Conservation (phyloP, 2,113 vertebrate genomes). For the Colossoma macropomum region DNA sequence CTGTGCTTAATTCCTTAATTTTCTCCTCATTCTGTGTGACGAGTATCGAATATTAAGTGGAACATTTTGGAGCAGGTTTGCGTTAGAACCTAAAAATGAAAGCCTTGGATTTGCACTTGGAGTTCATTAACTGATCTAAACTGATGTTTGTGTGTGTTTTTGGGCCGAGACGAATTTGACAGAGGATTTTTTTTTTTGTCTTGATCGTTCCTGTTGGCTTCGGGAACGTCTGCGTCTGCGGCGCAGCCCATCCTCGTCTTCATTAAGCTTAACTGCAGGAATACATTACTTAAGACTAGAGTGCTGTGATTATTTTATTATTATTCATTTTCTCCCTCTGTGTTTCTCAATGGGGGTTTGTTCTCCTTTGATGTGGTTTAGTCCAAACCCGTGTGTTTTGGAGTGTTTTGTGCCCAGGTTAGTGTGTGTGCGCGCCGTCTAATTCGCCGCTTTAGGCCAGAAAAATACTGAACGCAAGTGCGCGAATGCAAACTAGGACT, state of each 20-base stretch:
- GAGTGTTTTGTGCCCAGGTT: not conserved
- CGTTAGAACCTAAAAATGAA: conserved; percentile 61
- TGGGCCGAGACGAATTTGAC: not conserved
- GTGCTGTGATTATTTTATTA: conserved; percentile 35
- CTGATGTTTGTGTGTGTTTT: conserved; percentile 28
- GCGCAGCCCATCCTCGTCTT: conserved; percentile 3
- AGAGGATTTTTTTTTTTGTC: not conserved
- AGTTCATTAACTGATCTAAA: conserved; percentile 50
- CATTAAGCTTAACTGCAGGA: conserved; percentile 22
- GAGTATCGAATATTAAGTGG: conserved; percentile 65
- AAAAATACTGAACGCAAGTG: no score
- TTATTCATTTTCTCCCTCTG: not conserved
- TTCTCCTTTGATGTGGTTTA: conserved; percentile 30
- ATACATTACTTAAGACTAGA: conserved; percentile 10
- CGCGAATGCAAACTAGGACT: no score
- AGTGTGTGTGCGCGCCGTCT: not conserved
- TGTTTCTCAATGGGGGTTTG: not conserved
- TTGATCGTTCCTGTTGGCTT: conserved; percentile 6
- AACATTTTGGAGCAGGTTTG: conserved; percentile 58
- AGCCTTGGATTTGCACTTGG: conserved; percentile 82
- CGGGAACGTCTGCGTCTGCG: not conserved
- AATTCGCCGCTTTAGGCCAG: not conserved
- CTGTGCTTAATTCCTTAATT: conserved; percentile 80
- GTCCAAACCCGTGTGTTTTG: conserved; percentile 15
- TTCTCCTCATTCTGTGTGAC: conserved; percentile 58